Percentiles rank a stretch among this genome's conserved stretches.
Evolutionary conservation across 2,797 vertebrate genomes (phyloP).

Genomic region (Gymnoscopelus braueri): DNA sequence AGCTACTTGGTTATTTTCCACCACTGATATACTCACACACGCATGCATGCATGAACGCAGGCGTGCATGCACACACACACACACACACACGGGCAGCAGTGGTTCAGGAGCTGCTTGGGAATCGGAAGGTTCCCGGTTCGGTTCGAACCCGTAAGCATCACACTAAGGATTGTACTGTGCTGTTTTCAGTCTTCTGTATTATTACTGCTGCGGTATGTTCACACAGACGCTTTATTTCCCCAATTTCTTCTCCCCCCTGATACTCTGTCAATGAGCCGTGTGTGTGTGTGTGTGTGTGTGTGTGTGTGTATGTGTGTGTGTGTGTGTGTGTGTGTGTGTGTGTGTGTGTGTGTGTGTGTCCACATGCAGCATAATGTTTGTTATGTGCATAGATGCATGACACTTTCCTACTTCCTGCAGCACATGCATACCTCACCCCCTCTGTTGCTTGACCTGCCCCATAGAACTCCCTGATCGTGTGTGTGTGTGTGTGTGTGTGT

Average conservation of each 20-base stretch:
- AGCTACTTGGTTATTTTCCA: too few species aligned
- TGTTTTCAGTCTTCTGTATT: not conserved
- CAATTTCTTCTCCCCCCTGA: slow-evolving; percentile 33
- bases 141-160: not conserved
- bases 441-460: slow-evolving; percentile 1
- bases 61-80: too few species aligned
- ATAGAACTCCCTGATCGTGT: too few species aligned
- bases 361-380: not conserved
- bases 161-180: not conserved
- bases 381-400: not conserved
- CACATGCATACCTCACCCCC: not conserved
- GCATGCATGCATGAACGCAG: too few species aligned
- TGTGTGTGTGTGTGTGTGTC: too few species aligned
- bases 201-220: not conserved
- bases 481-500: not conserved
- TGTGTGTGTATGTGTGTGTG: slow-evolving; percentile 11
- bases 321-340: slow-evolving; percentile 14
- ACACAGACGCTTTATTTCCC: not conserved
- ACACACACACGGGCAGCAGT: too few species aligned
- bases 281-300: slow-evolving; percentile 10
- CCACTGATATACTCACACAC: too few species aligned
- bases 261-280: slow-evolving; percentile 25
- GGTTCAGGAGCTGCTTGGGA: too few species aligned
- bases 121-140: too few species aligned
- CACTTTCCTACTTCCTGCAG: not conserved